Base-by-base conservation (phyloP, 1,140 invertebrate genomes). In the Drosophila parabipectinata region DNA sequence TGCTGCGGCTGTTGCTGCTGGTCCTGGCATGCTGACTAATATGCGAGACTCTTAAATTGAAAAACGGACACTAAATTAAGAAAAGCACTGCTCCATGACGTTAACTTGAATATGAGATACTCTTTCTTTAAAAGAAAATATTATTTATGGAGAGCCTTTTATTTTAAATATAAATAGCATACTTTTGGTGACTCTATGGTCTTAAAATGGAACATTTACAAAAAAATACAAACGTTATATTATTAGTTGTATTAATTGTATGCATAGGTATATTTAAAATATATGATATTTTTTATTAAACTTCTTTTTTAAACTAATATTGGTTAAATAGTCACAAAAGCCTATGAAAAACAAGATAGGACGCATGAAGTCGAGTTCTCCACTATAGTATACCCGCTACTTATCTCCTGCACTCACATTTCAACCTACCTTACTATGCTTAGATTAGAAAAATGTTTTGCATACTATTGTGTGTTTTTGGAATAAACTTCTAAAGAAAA, bases 1-100 rank as follows among this genome's bases (percentile, higher is more conserved):
- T 44, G 57, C 6, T 41, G 18, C 30, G 15, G 51, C 51, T 21
- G 10, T 34, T 53, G 64, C 39, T 30, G 64, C 50, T 76, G 56
- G n/a, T 60, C 47, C 60, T 72, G 55, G 39, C 58, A 68, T 3
- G 47, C 66, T 80, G 77, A 76, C 66, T 80, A 76, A 80, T 76
- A 64, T 52, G 58, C 54, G 53, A 64, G 32, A 72, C 48, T 74
- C 55, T 54, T 41, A 72, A 73, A 77, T 73, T 59, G 45, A 69
- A 79, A 53, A 79, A 44, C 45, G 44, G 51, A 60, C 76, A 68
- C 73, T 68, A 76, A 76, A 68, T 62, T 77, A 53, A 66, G 72
- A 51, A 51, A 55, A 44, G 26, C 61, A 53, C n/a, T 4, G 26
- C 6, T 26, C 9, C 14, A 7, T 37, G 24, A n/a, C 7, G 1